Evolutionary conservation across 2,888 invertebrate species (phyloP), one percentile per base, ranked within the genome.

Genomic region (Ligdia adustata): DNA sequence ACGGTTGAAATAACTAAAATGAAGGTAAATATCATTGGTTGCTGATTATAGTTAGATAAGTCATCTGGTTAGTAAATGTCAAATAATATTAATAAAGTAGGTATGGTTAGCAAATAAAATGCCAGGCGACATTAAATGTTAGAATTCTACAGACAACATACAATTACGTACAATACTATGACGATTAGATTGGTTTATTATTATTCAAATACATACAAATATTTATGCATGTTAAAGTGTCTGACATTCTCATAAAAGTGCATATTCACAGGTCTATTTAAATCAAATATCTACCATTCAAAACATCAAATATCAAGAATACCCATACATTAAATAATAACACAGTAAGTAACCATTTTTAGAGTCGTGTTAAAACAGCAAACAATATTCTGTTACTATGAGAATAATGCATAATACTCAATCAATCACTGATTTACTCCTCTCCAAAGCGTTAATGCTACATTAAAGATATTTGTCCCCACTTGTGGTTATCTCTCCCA

Each of bases 231-330:
- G 9, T 37, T 37, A 32, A 20, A 2, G 33, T 43, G 32, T 31
- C 11, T 32, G 20, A 38, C 38, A 49, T 49, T 43, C 42, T 18
- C 32, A 42, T 38, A 26, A 5, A 33, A 32, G 32, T 38, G 38
- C 47, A 37, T 28, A 13, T 15, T 11, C 11, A 48, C 48, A 49
- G 48, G 48, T 48, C 48, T 49, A 49, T 43, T 42, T 41, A 47
- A 31, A 35, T 31, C 26, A 7, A 27, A n/a, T 11, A 27, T 33
- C 39, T 39, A 35, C 34, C 28, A 34, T 40, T 12, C 38, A 38
- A 24, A 26, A 15, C 9, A 20, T 16, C 14, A 34, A 34, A 35
- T 6, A 35, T 15, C 35, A 27, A 37, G 2, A 15, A 14, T 0
- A 7, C 7, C 22, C 22, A 22, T 22, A n/a, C 22, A 22, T 22